These are phyloP conservation scores for Drosophila buzzatii DNA, from an alignment of 2,888 invertebrate species.

Conservation along the genomic window DNA sequence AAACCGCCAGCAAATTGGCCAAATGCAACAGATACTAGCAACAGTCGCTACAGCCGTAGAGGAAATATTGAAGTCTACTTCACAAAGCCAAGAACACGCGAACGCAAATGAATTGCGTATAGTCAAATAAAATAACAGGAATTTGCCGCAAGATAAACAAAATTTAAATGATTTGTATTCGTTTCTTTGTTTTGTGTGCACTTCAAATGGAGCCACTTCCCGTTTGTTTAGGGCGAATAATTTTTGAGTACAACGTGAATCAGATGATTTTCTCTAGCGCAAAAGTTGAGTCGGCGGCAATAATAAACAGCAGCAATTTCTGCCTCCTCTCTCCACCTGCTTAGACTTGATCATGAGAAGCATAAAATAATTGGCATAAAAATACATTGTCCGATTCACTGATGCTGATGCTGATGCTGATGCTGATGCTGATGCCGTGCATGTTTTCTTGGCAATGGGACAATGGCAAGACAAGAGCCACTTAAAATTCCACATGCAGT, in stretches of 20 bases:
- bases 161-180: slow-evolving; percentile 9
- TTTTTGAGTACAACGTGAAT: neutral
- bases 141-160: slow-evolving; percentile 14
- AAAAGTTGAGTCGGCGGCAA: slow-evolving; percentile 8
- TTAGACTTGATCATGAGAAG: slow-evolving; percentile 13
- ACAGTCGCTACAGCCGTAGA: neutral
- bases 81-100: slow-evolving; percentile 2
- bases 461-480: slow-evolving; percentile 38
- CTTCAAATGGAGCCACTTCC: neutral
- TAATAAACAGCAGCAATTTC: slow-evolving; percentile 24
- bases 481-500: slow-evolving; percentile 55
- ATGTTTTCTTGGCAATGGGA: slow-evolving; percentile 42
- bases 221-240: neutral
- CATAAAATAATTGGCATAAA: slow-evolving; percentile 55
- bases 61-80: slow-evolving; percentile 20
- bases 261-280: neutral
- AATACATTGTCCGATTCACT: slow-evolving; percentile 29
- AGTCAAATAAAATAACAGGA: slow-evolving; percentile 33
- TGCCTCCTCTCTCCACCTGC: neutral
- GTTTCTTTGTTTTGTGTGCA: neutral
- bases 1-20: slow-evolving; percentile 22
- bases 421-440: neutral
- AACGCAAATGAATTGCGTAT: slow-evolving; percentile 34
- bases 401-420: neutral
- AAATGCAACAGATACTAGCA: slow-evolving; percentile 28